phyloP scores from a whole-genome alignment of 1,140 invertebrate species.

The Doryteuthis pealeii region DNA sequence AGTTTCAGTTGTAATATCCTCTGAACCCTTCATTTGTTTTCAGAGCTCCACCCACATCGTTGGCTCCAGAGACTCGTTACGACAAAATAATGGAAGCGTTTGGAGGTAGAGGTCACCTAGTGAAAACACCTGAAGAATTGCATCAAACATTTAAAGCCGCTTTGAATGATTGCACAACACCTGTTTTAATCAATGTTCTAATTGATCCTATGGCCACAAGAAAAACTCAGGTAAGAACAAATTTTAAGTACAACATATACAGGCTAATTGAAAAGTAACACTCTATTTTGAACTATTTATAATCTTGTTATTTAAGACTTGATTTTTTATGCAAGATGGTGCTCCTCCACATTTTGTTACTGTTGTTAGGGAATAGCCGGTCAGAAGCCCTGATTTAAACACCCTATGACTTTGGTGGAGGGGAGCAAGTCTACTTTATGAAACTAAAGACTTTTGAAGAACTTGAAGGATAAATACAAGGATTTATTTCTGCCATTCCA shows the following conservation, averaged over 20 bases:
- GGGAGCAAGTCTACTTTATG: too few species aligned
- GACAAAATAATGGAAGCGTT: slow-evolving; percentile 89
- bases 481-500: too few species aligned
- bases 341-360: too few species aligned
- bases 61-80: slow-evolving; percentile 78
- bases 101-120: slow-evolving; percentile 77
- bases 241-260: neutral
- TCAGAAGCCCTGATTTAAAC: too few species aligned
- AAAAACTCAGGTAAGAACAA: slow-evolving; percentile 73
- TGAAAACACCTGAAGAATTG: slow-evolving; percentile 75
- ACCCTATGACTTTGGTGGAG: too few species aligned
- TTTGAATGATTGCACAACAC: slow-evolving; percentile 69
- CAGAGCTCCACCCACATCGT: slow-evolving; percentile 79
- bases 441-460: too few species aligned
- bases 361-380: too few species aligned
- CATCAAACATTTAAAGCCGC: slow-evolving; percentile 70
- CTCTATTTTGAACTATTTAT: too few species aligned
- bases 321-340: too few species aligned
- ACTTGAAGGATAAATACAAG: too few species aligned
- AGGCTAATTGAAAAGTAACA: neutral
- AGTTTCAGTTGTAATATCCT: too few species aligned
- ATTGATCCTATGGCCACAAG: slow-evolving; percentile 85
- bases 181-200: slow-evolving; percentile 87
- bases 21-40: slow-evolving; percentile 48
- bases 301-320: too few species aligned